Percentiles rank a stretch among this genome's conserved stretches.
Conservation (phyloP, 64 coral and sea anemone genomes). For the Acropora tenuis region DNA sequence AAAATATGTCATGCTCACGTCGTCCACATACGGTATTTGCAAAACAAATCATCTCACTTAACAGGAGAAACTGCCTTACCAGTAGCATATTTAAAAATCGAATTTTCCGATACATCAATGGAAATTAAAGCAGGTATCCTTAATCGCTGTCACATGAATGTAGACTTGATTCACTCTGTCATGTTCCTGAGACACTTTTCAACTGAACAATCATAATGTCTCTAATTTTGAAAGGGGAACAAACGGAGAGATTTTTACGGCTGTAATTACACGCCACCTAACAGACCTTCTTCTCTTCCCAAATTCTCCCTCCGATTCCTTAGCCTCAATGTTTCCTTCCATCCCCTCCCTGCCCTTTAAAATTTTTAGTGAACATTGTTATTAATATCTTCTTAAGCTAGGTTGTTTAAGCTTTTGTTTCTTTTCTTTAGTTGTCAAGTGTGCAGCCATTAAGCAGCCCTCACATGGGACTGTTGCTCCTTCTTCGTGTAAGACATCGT, state of each 20-base stretch:
- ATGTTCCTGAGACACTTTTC: not conserved
- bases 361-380: not conserved
- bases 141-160: not conserved
- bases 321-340: not conserved
- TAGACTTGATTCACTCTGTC: not conserved
- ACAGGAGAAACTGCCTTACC: not conserved
- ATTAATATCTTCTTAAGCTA: not conserved
- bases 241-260: not conserved
- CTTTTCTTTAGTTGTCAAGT: conserved; percentile 26
- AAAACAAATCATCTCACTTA: not conserved
- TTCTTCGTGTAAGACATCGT: not conserved
- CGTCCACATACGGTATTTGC: no score
- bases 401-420: not conserved
- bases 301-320: no score
- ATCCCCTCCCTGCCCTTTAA: not conserved
- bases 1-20: no score
- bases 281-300: not conserved
- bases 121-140: not conserved
- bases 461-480: conserved; percentile 24
- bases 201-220: not conserved
- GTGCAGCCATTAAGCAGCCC: not conserved
- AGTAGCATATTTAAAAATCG: not conserved
- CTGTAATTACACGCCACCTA: not conserved
- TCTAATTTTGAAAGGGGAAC: not conserved
- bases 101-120: not conserved